A percentile compares a stretch with the other conserved stretches of the same genome.
Conservation (phyloP, 2,888 invertebrate species). For the Cryptosula pallasiana region DNA sequence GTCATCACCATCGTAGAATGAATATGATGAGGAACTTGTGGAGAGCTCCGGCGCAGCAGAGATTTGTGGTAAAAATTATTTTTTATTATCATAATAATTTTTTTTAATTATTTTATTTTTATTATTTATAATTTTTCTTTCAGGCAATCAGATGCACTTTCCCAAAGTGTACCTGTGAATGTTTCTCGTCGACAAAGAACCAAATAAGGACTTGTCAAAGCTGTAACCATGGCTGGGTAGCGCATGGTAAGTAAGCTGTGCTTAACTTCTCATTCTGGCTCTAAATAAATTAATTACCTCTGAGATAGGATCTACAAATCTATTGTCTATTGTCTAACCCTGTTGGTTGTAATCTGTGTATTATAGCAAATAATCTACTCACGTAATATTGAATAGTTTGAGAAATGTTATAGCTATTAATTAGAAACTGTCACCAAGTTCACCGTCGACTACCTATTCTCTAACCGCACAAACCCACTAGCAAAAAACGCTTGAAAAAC, state of each 20-base stretch:
- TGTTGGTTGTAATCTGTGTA: neutral
- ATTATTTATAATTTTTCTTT: slow-evolving; percentile 29
- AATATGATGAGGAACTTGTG: slow-evolving; percentile 11
- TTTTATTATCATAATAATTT: neutral
- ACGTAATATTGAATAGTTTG: neutral
- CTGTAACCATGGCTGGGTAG: slow-evolving; percentile 70
- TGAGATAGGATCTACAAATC: neutral
- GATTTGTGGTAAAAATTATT: slow-evolving; percentile 17
- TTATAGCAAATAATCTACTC: neutral
- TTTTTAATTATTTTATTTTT: neutral
- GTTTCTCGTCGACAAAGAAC: slow-evolving; percentile 65
- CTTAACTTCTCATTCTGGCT: neutral
- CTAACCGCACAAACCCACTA: neutral
- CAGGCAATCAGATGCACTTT: slow-evolving; percentile 61
- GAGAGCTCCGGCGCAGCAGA: slow-evolving; percentile 18
- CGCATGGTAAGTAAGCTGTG: slow-evolving; percentile 62
- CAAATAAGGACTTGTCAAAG: slow-evolving; percentile 66
- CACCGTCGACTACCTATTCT: neutral
- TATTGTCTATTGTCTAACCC: neutral
- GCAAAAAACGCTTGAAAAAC: neutral
- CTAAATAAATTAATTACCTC: neutral
- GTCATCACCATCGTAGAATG: neutral
- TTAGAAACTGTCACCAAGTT: neutral
- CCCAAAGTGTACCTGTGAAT: slow-evolving; percentile 64
- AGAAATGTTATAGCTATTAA: neutral